A percentile compares a stretch with the other conserved stretches of the same genome.
phyloP scores from a whole-genome alignment of 2,113 vertebrate species.

The Telmatochromis bifrenatus region DNA sequence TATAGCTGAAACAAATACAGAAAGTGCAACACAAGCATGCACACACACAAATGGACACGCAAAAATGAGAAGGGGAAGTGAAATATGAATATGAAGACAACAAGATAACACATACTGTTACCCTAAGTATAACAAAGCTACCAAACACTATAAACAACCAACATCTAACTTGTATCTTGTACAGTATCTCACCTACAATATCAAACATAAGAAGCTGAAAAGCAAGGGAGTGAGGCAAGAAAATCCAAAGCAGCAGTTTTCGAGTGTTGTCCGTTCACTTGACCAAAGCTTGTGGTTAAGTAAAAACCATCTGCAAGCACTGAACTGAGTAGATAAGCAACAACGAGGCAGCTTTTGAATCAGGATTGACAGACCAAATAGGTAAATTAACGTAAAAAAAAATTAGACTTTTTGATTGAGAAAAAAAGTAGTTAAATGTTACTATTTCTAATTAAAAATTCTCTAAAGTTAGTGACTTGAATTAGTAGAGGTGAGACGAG shows the following conservation, averaged over 20 bases:
- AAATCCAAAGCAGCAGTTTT: neutral
- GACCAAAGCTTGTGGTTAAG: neutral
- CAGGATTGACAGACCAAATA: neutral
- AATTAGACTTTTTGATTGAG: fast-evolving
- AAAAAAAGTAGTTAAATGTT: neutral
- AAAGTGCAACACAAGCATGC: neutral
- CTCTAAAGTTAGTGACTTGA: neutral
- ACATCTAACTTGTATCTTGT: neutral
- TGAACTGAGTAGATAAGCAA: neutral
- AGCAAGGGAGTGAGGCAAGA: neutral
- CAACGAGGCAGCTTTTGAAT: neutral
- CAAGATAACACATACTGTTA: neutral
- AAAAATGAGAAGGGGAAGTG: neutral
- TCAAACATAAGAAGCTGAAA: neutral
- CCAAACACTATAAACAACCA: neutral
- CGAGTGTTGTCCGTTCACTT: neutral
- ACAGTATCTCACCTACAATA: neutral
- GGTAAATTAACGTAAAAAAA: neutral
- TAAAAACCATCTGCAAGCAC: neutral
- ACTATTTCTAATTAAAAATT: neutral
- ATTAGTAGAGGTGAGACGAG: neutral
- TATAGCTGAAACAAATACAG: neutral
- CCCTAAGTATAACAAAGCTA: neutral
- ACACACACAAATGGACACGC: neutral
- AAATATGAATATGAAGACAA: neutral